phyloP scores from a whole-genome alignment of 2,113 vertebrate genomes.

The Cryptomyrus ogoouensis region DNA sequence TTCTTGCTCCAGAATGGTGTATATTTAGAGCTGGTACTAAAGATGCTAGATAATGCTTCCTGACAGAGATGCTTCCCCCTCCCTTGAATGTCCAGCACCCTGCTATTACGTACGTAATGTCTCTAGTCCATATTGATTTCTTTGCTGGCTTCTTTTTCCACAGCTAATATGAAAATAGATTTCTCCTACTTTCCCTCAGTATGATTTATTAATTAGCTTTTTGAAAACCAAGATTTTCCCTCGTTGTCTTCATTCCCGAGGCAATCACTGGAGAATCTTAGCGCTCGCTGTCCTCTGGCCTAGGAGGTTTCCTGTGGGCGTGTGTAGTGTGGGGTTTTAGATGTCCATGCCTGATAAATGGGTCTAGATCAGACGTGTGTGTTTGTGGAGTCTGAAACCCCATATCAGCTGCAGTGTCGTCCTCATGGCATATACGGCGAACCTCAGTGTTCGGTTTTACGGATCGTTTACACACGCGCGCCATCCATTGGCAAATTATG shows the following conservation, averaged over 20 bases:
- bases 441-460: neutral
- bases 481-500: neutral
- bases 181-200: constrained; percentile 2
- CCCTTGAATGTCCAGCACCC: constrained; percentile 23
- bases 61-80: constrained; percentile 30
- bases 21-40: constrained; percentile 37
- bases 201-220: constrained; percentile 19
- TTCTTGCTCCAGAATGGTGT: constrained; percentile 23
- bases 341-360: constrained; percentile 11
- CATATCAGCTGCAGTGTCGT: neutral
- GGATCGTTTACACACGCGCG: neutral
- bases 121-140: constrained; percentile 6
- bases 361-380: neutral
- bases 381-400: neutral
- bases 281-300: neutral
- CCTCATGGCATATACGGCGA: neutral
- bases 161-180: constrained; percentile 9
- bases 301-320: neutral
- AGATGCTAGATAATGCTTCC: constrained; percentile 38
- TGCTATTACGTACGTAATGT: constrained; percentile 17
- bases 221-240: neutral
- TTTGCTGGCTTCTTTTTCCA: neutral
- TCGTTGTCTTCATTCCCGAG: neutral
- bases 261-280: neutral
- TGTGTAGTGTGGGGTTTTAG: neutral